A percentile compares a stretch with the other conserved stretches of the same genome.
These are phyloP conservation scores for Manduca sexta DNA, from an alignment of 1,140 invertebrate genomes.

Conservation along the genomic window DNA sequence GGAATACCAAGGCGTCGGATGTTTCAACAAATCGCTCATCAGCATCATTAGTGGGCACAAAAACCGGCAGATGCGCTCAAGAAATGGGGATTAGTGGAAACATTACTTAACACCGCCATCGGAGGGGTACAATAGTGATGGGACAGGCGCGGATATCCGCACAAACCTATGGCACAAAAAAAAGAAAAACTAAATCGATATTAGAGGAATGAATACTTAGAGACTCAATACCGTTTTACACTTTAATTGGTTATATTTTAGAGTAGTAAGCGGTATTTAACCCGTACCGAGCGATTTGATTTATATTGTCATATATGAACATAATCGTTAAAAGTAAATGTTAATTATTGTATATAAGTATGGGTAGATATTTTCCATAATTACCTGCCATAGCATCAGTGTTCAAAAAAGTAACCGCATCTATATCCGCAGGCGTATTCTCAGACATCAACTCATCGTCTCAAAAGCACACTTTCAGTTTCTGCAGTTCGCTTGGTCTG, in stretches of 20 bases:
- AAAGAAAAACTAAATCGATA: too few species aligned
- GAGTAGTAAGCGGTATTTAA: too few species aligned
- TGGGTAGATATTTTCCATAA: too few species aligned
- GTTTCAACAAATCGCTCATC: background rate
- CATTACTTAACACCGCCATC: background rate
- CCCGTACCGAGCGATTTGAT: too few species aligned
- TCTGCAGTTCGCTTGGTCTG: constrained; percentile 37
- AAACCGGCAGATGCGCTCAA: background rate
- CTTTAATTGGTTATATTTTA: too few species aligned
- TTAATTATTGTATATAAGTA: too few species aligned
- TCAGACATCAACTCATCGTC: background rate
- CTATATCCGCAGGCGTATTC: background rate
- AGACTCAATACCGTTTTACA: too few species aligned
- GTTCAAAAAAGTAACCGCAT: background rate
- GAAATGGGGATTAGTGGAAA: background rate
- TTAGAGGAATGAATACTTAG: too few species aligned
- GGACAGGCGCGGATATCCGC: background rate
- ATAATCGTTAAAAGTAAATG: too few species aligned
- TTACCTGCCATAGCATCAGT: too few species aligned
- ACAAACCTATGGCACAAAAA: too few species aligned
- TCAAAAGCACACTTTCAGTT: constrained; percentile 59
- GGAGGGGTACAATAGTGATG: background rate
- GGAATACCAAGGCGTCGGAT: background rate
- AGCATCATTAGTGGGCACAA: background rate
- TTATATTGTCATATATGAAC: too few species aligned